A percentile compares a stretch with the other conserved stretches of the same genome.
Conservation (phyloP, 2,113 vertebrate genomes). For the Halcyon senegalensis region DNA sequence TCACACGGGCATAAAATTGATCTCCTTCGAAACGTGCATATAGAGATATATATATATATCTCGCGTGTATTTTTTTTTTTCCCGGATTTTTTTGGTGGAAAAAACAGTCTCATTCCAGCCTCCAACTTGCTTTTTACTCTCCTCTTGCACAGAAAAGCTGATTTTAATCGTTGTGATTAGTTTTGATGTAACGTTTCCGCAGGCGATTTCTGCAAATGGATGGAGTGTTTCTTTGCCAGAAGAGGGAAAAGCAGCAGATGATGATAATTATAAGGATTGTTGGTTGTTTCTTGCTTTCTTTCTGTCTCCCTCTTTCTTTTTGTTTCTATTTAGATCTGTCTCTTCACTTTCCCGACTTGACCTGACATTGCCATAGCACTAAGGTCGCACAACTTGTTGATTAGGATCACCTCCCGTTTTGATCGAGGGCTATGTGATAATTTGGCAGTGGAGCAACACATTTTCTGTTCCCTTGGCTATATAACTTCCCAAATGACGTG, state of each 20-base stretch:
- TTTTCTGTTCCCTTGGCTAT: slow-evolving; percentile 82
- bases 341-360: slow-evolving; percentile 76
- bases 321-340: slow-evolving; percentile 72
- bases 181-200: slow-evolving; percentile 99
- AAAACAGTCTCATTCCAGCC: slow-evolving; percentile 87
- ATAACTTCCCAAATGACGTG: slow-evolving; percentile 89
- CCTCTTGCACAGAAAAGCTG: slow-evolving; percentile 96
- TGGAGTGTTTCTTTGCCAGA: slow-evolving; percentile 99
- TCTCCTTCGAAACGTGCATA: slow-evolving; percentile 77
- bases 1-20: slow-evolving; percentile 82
- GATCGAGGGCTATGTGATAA: slow-evolving; percentile 78
- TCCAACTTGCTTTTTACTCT: slow-evolving; percentile 92
- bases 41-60: slow-evolving; percentile 61
- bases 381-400: slow-evolving; percentile 93
- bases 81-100: slow-evolving; percentile 67
- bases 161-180: slow-evolving; percentile 99
- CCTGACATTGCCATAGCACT: slow-evolving; percentile 71
- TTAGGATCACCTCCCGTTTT: slow-evolving; percentile 78
- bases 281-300: slow-evolving; percentile 84
- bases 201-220: slow-evolving; percentile 98
- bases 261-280: slow-evolving; percentile 99
- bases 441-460: slow-evolving; percentile 78
- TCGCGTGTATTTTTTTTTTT: slow-evolving; percentile 60
- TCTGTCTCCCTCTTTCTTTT: slow-evolving; percentile 50
- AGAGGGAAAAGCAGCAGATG: slow-evolving; percentile 96